Evolutionary conservation across 2,888 invertebrate genomes (phyloP).

Genomic region (Sesia apiformis): DNA sequence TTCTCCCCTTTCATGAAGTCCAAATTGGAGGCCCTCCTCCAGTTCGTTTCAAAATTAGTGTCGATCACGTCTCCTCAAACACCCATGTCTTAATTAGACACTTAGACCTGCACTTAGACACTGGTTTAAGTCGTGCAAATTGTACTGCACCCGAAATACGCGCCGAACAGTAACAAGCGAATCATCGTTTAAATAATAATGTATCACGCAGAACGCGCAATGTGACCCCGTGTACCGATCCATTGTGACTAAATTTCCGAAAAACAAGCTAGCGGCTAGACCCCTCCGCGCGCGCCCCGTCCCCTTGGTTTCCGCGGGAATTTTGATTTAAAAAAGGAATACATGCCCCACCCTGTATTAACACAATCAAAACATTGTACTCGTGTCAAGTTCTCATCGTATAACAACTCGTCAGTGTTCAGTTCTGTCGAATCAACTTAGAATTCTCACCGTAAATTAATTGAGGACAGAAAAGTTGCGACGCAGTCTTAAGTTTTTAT

Average conservation of each 20-base stretch:
- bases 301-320: not conserved
- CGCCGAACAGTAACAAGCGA: slow-evolving; percentile 9
- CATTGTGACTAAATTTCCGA: slow-evolving; percentile 12
- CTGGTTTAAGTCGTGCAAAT: no score
- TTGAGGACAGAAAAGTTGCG: no score
- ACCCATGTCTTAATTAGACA: slow-evolving; percentile 8
- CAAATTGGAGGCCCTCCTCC: slow-evolving; percentile 7
- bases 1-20: slow-evolving; percentile 9
- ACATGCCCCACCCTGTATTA: no score
- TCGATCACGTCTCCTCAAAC: slow-evolving; percentile 14
- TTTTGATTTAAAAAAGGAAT: slow-evolving; percentile 1
- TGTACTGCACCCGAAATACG: slow-evolving; percentile 2
- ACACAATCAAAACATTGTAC: no score
- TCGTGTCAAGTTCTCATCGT: no score
- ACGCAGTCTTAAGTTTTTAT: no score
- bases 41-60: slow-evolving; percentile 10
- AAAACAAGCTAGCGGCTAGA: slow-evolving; percentile 2
- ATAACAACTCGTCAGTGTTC: no score
- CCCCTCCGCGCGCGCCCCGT: not conserved
- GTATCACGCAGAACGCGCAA: slow-evolving; percentile 13
- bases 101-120: not conserved
- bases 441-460: no score
- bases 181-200: slow-evolving; percentile 13
- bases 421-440: no score
- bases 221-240: slow-evolving; percentile 14